phyloP scores from a whole-genome alignment of 2,888 invertebrate species.

The Chydorus sphaericus region DNA sequence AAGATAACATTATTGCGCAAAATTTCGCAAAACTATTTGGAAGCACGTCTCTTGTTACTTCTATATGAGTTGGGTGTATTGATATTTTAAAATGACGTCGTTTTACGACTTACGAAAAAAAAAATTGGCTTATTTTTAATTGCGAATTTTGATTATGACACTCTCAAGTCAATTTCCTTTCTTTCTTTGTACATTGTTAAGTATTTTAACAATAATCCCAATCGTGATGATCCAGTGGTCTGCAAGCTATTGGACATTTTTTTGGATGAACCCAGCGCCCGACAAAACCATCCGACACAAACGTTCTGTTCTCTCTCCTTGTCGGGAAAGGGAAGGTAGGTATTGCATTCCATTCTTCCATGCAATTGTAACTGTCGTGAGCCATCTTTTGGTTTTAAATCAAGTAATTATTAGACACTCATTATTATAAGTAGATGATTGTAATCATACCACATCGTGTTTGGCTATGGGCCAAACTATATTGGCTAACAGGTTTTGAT shows the following conservation, averaged over 20 bases:
- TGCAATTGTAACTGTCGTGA: constrained; percentile 1
- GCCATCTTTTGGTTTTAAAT: too few species aligned
- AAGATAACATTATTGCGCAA: too few species aligned
- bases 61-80: too few species aligned
- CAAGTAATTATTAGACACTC: too few species aligned
- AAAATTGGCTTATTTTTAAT: too few species aligned
- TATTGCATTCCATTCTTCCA: background rate
- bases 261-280: background rate
- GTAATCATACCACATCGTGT: background rate
- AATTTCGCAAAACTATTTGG: too few species aligned
- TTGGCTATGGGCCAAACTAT: background rate
- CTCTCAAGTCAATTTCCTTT: too few species aligned
- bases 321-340: background rate
- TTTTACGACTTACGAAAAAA: too few species aligned
- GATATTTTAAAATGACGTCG: too few species aligned
- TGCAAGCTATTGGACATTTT: background rate
- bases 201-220: constrained; percentile 9
- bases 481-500: background rate
- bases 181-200: too few species aligned
- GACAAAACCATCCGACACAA: background rate
- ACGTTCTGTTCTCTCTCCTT: background rate
- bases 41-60: too few species aligned
- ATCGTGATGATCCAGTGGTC: constrained; percentile 2
- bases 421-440: background rate
- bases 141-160: too few species aligned